Percentiles rank a stretch among this genome's conserved stretches.
Evolutionary conservation across 2,113 vertebrate genomes (phyloP).

Genomic region (Galemys pyrenaicus): DNA sequence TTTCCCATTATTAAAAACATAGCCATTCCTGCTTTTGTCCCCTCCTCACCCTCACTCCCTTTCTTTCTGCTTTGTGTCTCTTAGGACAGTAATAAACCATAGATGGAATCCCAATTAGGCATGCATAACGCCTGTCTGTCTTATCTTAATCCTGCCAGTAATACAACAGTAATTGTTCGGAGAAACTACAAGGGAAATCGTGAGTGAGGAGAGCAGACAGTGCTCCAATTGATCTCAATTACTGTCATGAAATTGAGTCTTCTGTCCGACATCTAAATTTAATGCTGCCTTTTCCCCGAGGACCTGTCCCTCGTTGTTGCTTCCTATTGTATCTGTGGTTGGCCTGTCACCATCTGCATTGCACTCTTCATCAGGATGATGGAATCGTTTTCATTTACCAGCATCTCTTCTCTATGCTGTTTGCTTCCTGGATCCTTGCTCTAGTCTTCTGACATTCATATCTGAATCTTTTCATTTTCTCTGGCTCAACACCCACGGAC

Average conservation of each 20-base stretch:
- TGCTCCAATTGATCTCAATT: conserved; percentile 83
- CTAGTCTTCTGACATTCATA: conserved; percentile 53
- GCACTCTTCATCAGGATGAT: conserved; percentile 61
- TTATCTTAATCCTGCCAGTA: conserved; percentile 79
- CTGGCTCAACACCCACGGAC: conserved; percentile 25
- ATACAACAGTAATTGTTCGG: conserved; percentile 82
- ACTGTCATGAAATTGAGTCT: conserved; percentile 82
- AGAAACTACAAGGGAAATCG: conserved; percentile 67
- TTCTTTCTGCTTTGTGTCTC: conserved; percentile 38
- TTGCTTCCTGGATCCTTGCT: neutral
- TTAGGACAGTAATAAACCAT: conserved; percentile 13
- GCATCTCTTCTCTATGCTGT: neutral
- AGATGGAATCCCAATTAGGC: conserved; percentile 67
- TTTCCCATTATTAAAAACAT: conserved; percentile 33
- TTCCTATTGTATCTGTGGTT: conserved; percentile 43
- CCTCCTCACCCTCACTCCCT: neutral
- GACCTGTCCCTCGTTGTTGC: conserved; percentile 70
- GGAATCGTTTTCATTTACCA: conserved; percentile 64
- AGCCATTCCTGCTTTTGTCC: neutral
- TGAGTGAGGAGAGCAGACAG: conserved; percentile 71
- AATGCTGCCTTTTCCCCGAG: conserved; percentile 77
- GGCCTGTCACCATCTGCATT: conserved; percentile 57
- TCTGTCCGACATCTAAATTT: conserved; percentile 82
- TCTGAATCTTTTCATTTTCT: conserved; percentile 54
- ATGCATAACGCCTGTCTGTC: conserved; percentile 64